Base-by-base conservation (phyloP, 2,797 vertebrate genomes). In the Crax fasciolata region DNA sequence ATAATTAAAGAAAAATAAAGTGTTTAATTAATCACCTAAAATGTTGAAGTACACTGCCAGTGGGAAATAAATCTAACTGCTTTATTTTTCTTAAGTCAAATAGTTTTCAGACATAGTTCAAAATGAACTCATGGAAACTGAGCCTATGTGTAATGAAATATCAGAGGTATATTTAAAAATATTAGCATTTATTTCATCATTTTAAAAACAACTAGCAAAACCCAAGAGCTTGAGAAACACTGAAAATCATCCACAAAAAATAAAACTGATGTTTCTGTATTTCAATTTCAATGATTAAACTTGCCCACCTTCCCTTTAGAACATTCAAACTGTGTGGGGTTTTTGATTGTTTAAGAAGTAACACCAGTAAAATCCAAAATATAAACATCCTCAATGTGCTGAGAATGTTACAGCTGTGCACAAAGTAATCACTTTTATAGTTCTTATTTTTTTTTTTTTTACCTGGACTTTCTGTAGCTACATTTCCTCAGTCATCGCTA, bases 1-100 rank as follows among this genome's bases (percentile, higher is more conserved):
- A 91, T 38, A 94, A 89, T 73, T 76, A 25, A 91, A 91, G 46
- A 84, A 89, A 95, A 95, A 87, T 24, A 41, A 84, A 76, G 65
- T 57, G 43, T 67, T 85, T 85, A 85, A 93, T 93, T 77, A 9
- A 67, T 74, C 61, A 83, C 75, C 59, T 91, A 88, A 83, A 80
- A 88, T 70, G 61, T 74, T 91, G 43, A 85, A 77, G 49, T 58
- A 62, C 84, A 85, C 49, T 70, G 52, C 35, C 57, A 82, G 39
- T 48, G 32, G 74, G 67, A 85, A 92, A 94, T 70, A 87, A 94
- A 91, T 76, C 55, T 73, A 76, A 80, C 0, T 67, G 23, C 51
- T 93, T 91, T 86, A 38, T 59, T 91, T 78, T 86, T 85, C 61
- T 66, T 88, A 61, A 46, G 51, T 44, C 39, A 73, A 68, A 16